A percentile compares a stretch with the other conserved stretches of the same genome.
phyloP scores from a whole-genome alignment of 2,888 invertebrate genomes.

The Amaurobius ferox region DNA sequence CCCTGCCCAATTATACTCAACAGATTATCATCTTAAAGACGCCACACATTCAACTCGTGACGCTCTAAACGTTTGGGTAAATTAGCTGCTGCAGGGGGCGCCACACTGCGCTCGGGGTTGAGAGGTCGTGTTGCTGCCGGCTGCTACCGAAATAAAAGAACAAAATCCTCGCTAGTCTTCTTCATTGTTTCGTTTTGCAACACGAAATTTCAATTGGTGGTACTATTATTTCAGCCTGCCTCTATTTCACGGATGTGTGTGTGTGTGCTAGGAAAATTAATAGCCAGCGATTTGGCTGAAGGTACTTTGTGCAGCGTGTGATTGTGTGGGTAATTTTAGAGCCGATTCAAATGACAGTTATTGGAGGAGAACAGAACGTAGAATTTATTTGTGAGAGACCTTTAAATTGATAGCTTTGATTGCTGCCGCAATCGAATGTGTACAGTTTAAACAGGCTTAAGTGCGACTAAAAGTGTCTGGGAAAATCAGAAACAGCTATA shows the following conservation, averaged over 20 bases:
- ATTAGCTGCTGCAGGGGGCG: constrained; percentile 20
- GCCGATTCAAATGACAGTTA: constrained; percentile 17
- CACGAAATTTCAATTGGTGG: constrained; percentile 32
- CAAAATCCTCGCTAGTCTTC: background rate
- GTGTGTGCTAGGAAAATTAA: constrained; percentile 19
- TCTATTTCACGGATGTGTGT: constrained; percentile 12
- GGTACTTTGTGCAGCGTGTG: background rate
- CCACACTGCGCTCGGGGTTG: constrained; percentile 15
- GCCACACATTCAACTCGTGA: constrained; percentile 19
- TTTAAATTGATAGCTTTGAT: background rate
- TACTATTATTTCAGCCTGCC: constrained; percentile 19
- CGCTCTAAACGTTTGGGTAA: background rate
- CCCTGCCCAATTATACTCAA: constrained; percentile 18
- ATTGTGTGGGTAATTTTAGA: constrained; percentile 16
- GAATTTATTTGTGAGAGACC: background rate
- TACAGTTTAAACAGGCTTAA: background rate
- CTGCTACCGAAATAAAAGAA: constrained; percentile 15
- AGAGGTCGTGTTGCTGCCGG: constrained; percentile 23
- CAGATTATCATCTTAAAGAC: constrained; percentile 24
- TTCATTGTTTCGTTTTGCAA: constrained; percentile 24
- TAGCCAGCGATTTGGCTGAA: constrained; percentile 3
- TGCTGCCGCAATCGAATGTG: background rate
- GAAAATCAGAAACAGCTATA: background rate
- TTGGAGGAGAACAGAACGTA: background rate
- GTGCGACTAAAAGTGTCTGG: background rate